These are phyloP conservation scores for Campopleginae sp. DNA, from an alignment of 2,888 invertebrate genomes.

Conservation along the genomic window DNA sequence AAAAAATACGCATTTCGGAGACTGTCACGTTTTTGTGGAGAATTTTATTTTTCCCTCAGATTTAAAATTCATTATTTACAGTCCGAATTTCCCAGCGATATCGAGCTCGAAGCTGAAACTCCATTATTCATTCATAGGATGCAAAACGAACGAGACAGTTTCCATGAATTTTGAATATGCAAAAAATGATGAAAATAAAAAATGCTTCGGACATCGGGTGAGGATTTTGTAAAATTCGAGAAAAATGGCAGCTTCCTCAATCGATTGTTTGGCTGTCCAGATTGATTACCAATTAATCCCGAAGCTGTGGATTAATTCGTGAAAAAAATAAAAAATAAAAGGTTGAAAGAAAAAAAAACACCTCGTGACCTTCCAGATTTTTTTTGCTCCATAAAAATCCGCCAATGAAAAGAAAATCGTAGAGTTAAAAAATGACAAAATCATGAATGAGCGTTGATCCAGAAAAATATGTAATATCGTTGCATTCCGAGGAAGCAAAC, in stretches of 20 bases:
- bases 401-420: background rate
- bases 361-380: background rate
- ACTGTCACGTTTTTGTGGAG: background rate
- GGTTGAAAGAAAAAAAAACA: background rate
- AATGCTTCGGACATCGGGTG: background rate
- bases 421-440: background rate
- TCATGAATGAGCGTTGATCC: background rate
- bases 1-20: conserved; percentile 3
- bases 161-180: background rate
- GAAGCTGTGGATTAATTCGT: background rate
- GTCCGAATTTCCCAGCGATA: background rate
- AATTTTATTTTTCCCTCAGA: background rate
- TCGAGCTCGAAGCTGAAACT: background rate
- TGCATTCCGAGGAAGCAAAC: background rate
- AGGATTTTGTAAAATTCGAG: background rate
- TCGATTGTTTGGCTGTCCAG: background rate
- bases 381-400: background rate
- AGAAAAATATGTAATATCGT: background rate
- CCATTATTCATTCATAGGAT: background rate
- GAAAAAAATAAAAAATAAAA: background rate
- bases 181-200: conserved; percentile 1
- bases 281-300: background rate
- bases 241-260: background rate
- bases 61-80: background rate
- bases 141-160: conserved; percentile 10